Conservation (phyloP, 2,888 invertebrate genomes). For the Synergus itoensis region DNA sequence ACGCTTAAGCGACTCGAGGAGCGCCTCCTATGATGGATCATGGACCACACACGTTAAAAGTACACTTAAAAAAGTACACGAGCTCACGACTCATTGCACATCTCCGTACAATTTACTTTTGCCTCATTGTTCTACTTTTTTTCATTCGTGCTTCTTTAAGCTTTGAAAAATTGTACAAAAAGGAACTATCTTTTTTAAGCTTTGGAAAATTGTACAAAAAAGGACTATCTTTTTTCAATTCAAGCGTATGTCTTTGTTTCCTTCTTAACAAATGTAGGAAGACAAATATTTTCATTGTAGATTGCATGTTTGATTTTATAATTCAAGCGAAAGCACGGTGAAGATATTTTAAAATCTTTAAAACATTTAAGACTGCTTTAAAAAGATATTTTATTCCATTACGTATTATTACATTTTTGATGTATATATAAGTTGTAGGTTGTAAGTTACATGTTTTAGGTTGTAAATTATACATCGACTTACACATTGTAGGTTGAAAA, state of each 20-base stretch:
- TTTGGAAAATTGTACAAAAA: background rate
- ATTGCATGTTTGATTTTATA: too few relatives aligned
- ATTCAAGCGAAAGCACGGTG: too few relatives aligned
- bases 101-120: slow-evolving; percentile 14
- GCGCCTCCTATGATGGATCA: slow-evolving; percentile 63
- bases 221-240: too few relatives aligned
- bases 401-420: too few relatives aligned
- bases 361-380: too few relatives aligned
- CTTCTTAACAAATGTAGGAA: too few relatives aligned
- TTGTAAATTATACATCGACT: background rate
- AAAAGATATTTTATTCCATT: too few relatives aligned
- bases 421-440: too few relatives aligned
- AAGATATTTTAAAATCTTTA: too few relatives aligned
- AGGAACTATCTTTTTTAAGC: too few relatives aligned
- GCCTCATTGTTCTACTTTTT: slow-evolving; percentile 29
- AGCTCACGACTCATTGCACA: slow-evolving; percentile 36
- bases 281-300: too few relatives aligned
- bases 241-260: too few relatives aligned
- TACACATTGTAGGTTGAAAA: background rate
- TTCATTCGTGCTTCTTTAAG: background rate
- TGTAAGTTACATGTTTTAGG: background rate
- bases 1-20: slow-evolving; percentile 63
- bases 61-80: slow-evolving; percentile 1
- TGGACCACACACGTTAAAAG: slow-evolving; percentile 66
- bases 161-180: background rate